Base-by-base conservation (phyloP, 2,113 vertebrate genomes). In the Harpagus bidentatus region DNA sequence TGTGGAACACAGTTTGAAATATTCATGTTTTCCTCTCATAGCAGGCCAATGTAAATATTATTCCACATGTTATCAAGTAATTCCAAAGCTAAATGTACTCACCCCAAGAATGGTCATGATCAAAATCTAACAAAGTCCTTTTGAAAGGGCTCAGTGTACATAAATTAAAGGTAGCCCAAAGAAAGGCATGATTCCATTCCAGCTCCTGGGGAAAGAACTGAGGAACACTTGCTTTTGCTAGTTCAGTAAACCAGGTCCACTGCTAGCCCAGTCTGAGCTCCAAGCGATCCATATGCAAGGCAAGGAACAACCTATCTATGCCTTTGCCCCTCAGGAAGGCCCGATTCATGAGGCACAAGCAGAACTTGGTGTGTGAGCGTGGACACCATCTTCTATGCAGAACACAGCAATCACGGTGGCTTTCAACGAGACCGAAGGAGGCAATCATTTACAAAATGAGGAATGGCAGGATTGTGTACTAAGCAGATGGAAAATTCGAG, bases 21-120 rank as follows among this genome's bases (percentile, higher is more conserved):
- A 96, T 87, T 97, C 95, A 47, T 97, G 86, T 96, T 97, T 97
- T 97, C 78, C 93, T 97, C 94, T 96, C 78, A 95, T 95, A 92
- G 83, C 7, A 93, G 67, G 90, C 96, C 96, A 98, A 97, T 45
- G 69, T 95, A 97, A 98, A 98, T 97, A 97, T 98, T 98, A 96
- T 97, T 97, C 89, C 96, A 97, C 95, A 92, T 97, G 97, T 95
- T 98, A 97, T 97, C 97, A 96, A 97, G 94, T 96, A 95, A 97
- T 97, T 97, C 91, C 62, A 90, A 97, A 97, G 82, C 78, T 95
- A 95, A 95, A 96, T 72, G 71, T 94, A 91, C 92, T 98, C 86
- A 82, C 61, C n/a, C 93, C 77, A 92, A 95, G 84, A 95, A 96
- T 53, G 47, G 78, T 78, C 88, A 63, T 82, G 91, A 97, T 95